Base-by-base conservation (phyloP, 1,140 invertebrate genomes). In the Drosophila chauvacae region DNA sequence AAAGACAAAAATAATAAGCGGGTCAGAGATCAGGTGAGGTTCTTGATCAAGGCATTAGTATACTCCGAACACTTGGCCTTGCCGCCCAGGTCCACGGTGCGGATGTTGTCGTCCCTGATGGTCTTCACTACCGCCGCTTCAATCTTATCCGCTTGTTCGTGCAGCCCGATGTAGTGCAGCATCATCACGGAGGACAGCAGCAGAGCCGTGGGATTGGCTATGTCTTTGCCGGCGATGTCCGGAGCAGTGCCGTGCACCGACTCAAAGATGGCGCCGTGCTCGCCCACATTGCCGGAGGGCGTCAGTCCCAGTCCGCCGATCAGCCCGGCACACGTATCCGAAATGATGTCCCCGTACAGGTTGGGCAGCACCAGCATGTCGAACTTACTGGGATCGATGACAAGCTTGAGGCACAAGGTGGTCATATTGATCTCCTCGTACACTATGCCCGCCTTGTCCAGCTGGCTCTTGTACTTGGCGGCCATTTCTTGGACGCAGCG, bases 211-310 rank as follows among this genome's bases (percentile, higher is more conserved):
- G 99, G 99, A 93, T 99, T 99, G 10, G 99, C 99, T 93, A 98
- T 96, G 93, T 99, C 98, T 93, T 98, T 96, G 28, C 99, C 99
- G 66, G 99, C 99, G 90, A 99, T 99, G 91, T 99, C 98, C 0
- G 99, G 99, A n/a, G 99, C 99, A 48, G 99, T 99, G 68, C 99
- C 99, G 91, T 99, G 99, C 3, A 99, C 98, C 45, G 98, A 99
- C 95, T 99, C 99, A 93, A 99, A 99, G 39, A 99, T 96, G 50
- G 99, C 99, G 61, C 98, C 98, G 88, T 97, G 97, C 78, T 98
- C 94, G 66, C 99, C 99, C 93, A 99, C 99, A 92, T 99, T 99
- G 51, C 98, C 99, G 78, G 98, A 99, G 2, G 99, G 98, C 26
- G 99, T 99, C 9, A 99, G 94, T 47, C 99, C 99, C 6, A 99